Evolutionary conservation across 2,113 vertebrate species (phyloP).

Genomic region (Blennius ocellaris): DNA sequence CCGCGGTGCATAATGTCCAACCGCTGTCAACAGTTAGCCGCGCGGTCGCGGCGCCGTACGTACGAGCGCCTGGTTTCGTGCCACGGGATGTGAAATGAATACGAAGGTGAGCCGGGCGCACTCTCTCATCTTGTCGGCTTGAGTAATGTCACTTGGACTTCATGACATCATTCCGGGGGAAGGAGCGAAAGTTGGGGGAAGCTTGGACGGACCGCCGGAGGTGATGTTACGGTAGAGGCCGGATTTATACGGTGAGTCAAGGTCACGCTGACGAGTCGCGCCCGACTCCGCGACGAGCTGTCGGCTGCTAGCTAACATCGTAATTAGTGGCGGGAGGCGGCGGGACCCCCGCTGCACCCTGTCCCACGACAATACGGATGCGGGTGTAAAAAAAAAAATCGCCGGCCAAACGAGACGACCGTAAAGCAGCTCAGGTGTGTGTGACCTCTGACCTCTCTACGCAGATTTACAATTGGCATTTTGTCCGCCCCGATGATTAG

Average conservation of each 20-base stretch:
- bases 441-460: constrained; percentile 48
- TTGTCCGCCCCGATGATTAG: constrained; percentile 59
- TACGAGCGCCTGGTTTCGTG: constrained; percentile 61
- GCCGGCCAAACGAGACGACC: constrained; percentile 33
- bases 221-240: constrained; percentile 53
- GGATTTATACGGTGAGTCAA: constrained; percentile 64
- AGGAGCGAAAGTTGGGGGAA: constrained; percentile 62
- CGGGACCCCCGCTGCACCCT: constrained; percentile 59
- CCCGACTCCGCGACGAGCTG: constrained; percentile 58
- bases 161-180: constrained; percentile 71
- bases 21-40: constrained; percentile 71
- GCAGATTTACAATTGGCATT: constrained; percentile 70
- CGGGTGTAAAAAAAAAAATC: constrained; percentile 60
- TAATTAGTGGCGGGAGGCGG: constrained; percentile 68
- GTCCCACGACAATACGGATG: constrained; percentile 12
- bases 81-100: constrained; percentile 70
- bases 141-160: constrained; percentile 77
- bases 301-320: constrained; percentile 61
- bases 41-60: constrained; percentile 67
- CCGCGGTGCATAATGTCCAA: constrained; percentile 72
- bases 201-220: constrained; percentile 43
- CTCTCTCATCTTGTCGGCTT: constrained; percentile 68
- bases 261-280: constrained; percentile 70
- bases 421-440: constrained; percentile 10
- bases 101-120: constrained; percentile 69